Base-by-base conservation (phyloP, 1,140 invertebrate species). In the Euwallacea fornicatus region DNA sequence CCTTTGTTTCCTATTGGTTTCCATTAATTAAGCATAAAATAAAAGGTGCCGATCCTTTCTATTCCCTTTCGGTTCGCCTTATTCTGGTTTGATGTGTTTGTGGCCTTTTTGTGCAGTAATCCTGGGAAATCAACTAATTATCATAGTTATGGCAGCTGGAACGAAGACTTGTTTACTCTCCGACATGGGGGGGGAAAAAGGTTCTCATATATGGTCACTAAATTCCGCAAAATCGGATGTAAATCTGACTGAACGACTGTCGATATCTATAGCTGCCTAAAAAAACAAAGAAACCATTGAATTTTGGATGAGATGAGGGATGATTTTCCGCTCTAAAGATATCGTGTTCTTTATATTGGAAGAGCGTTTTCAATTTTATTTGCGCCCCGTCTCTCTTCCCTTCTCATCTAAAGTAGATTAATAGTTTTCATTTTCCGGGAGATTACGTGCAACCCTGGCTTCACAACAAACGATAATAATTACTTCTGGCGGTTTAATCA, bases 141-240 rank as follows among this genome's bases (percentile, higher is more conserved):
- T 33, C 21, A 50, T 50, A 50, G 9, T 50, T 10, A 13, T 50
- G 6, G 13, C 2, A 50, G 2, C 2, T 50, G 2, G 13, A 50
- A 3, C 46, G 9, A 13, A 50, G 13, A 6, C 46, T 2, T 13
- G 46, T 21, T 15, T 56, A 13, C 16, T 13, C 2, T 15, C n/a
- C 10, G 8, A 56, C 13, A 47, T 33, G 61, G 47, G 13, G 42
- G n/a, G 6, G 42, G 42, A 16, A 43, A 61, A n/a, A n/a, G 11
- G n/a, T 47, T 16, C 61, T 63, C 47, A 63, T 63, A 46, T 63
- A 63, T 44, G 61, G 44, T 63, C 61, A 63, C 11, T 63, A 63
- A 63, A 63, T 63, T 15, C 21, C 61, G n/a, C 2, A 42, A 13
- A 13, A 63, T 63, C 61, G 41, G 47, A 63, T 63, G 15, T 63